phyloP scores from a whole-genome alignment of 2,113 vertebrate genomes.

The Gymnogyps californianus region DNA sequence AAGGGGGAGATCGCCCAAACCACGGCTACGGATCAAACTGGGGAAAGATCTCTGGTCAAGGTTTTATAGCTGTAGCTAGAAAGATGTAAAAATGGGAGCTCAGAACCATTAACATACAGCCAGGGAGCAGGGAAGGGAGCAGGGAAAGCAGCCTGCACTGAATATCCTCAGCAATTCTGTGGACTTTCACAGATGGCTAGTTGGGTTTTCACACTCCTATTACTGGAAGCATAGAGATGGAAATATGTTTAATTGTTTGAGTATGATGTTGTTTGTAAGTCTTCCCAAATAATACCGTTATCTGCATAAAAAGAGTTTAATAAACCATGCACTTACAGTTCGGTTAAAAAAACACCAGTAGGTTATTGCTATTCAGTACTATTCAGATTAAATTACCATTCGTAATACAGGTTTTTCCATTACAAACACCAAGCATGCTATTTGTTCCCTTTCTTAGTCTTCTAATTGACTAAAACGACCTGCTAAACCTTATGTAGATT shows the following conservation, averaged over 20 bases:
- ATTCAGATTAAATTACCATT: neutral
- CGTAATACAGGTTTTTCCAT: neutral
- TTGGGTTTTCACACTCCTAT: neutral
- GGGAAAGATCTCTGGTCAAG: neutral
- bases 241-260: neutral
- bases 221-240: neutral
- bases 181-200: neutral
- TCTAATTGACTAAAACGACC: conserved; percentile 6
- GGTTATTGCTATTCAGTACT: neutral
- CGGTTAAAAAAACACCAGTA: neutral
- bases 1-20: neutral
- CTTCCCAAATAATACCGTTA: neutral
- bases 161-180: neutral
- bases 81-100: neutral
- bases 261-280: neutral
- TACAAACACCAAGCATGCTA: neutral
- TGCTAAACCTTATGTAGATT: neutral
- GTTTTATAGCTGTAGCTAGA: neutral
- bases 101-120: neutral
- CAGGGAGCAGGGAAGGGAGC: neutral
- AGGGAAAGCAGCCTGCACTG: neutral
- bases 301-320: neutral
- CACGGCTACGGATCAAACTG: fast-evolving
- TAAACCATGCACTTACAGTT: neutral
- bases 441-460: conserved; percentile 1